Evolutionary conservation across 2,797 vertebrate genomes (phyloP).

Genomic region (Poecile montanus): DNA sequence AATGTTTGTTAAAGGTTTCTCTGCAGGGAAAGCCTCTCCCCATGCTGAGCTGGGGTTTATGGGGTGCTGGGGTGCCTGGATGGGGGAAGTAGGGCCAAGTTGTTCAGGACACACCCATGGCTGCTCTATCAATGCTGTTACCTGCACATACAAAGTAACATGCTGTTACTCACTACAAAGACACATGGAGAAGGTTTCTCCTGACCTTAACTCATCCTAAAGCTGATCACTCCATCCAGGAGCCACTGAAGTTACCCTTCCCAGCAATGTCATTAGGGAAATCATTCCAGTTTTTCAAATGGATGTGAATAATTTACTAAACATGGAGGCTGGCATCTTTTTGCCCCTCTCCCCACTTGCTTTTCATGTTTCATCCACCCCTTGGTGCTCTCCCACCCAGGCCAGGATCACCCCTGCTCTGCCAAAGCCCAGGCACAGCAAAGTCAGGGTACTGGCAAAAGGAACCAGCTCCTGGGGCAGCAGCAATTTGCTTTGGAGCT

Average conservation of each 20-base stretch:
- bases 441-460: neutral
- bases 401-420: neutral
- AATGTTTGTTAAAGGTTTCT: neutral
- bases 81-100: neutral
- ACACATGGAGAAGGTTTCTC: neutral
- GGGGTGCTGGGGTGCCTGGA: neutral
- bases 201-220: neutral
- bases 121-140: rapidly evolving
- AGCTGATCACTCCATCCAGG: neutral
- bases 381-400: neutral
- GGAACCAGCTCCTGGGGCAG: neutral
- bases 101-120: rapidly evolving
- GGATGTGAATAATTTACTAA: neutral
- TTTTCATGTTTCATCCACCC: neutral
- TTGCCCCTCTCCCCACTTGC: neutral
- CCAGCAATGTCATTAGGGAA: neutral
- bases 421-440: neutral
- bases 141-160: neutral
- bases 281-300: neutral
- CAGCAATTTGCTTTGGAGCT: neutral
- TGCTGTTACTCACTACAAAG: neutral
- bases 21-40: neutral
- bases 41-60: neutral
- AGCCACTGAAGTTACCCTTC: neutral
- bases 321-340: neutral